Percentiles rank a stretch among this genome's conserved stretches.
Conservation (phyloP, 2,113 vertebrate species). For the Barbus barbus region DNA sequence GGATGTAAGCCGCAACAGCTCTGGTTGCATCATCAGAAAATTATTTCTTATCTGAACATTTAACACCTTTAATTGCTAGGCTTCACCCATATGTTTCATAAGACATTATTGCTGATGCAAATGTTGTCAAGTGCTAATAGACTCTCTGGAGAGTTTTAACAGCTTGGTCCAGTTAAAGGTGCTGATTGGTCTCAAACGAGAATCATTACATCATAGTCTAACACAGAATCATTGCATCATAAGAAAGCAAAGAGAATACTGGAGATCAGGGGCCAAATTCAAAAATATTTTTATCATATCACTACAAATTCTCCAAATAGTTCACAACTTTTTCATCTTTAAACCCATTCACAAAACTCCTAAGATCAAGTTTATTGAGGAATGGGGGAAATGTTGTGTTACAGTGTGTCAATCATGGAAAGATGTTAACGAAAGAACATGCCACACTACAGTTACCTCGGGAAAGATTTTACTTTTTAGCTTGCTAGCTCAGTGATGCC, state of each 20-base stretch:
- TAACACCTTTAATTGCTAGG: conserved; percentile 1
- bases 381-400: background rate
- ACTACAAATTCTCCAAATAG: background rate
- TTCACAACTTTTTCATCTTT: background rate
- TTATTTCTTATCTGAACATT: background rate
- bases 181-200: conserved; percentile 8
- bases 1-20: background rate
- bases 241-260: background rate
- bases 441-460: background rate
- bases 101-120: background rate
- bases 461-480: background rate
- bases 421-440: background rate
- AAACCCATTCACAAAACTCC: background rate
- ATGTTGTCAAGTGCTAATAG: background rate
- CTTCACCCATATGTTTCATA: background rate
- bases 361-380: background rate
- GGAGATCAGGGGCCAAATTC: background rate
- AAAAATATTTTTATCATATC: background rate
- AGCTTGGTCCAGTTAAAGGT: background rate
- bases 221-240: background rate
- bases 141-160: background rate
- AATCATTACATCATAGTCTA: background rate
- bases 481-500: background rate
- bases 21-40: background rate
- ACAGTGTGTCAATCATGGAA: background rate